Evolutionary conservation across 2,888 invertebrate species (phyloP).

Genomic region (Harpalus rufipes): DNA sequence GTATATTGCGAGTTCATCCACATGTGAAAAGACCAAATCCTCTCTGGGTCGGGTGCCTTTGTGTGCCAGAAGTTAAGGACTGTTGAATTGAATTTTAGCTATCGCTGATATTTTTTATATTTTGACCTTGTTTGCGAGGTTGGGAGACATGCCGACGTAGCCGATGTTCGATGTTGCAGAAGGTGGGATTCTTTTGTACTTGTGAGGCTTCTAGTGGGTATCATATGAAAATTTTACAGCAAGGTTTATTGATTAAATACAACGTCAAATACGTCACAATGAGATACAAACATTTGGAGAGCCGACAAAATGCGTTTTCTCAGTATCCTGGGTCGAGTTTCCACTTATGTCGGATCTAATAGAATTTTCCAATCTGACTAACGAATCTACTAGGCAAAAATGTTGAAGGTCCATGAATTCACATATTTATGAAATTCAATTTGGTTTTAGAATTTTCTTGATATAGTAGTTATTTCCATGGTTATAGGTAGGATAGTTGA

Average conservation of each 20-base stretch:
- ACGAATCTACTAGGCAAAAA: too few species aligned
- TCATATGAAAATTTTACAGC: conserved; percentile 19
- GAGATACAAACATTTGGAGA: too few species aligned
- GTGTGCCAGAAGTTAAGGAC: conserved; percentile 69
- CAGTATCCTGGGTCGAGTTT: too few species aligned
- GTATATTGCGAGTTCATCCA: conserved; percentile 73
- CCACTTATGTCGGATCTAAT: too few species aligned
- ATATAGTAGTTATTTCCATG: too few species aligned
- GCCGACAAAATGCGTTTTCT: too few species aligned
- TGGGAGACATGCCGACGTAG: conserved; percentile 27
- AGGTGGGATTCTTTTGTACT: conserved; percentile 62
- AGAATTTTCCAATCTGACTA: too few species aligned
- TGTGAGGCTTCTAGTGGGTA: conserved; percentile 57
- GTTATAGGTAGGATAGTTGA: too few species aligned
- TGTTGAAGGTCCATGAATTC: too few species aligned
- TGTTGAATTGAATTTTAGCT: conserved; percentile 53
- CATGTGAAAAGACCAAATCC: conserved; percentile 71
- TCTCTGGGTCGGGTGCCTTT: conserved; percentile 47
- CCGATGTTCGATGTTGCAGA: conserved; percentile 52
- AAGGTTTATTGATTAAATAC: conserved; percentile 27
- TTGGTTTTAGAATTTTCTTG: too few species aligned
- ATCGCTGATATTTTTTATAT: conserved; percentile 50
- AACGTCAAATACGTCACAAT: not conserved
- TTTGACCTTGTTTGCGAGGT: conserved; percentile 46
- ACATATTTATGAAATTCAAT: too few species aligned